Percentiles rank a stretch among this genome's conserved stretches.
Evolutionary conservation across 1,140 invertebrate species (phyloP).

Genomic region (Nephotettix cincticeps): DNA sequence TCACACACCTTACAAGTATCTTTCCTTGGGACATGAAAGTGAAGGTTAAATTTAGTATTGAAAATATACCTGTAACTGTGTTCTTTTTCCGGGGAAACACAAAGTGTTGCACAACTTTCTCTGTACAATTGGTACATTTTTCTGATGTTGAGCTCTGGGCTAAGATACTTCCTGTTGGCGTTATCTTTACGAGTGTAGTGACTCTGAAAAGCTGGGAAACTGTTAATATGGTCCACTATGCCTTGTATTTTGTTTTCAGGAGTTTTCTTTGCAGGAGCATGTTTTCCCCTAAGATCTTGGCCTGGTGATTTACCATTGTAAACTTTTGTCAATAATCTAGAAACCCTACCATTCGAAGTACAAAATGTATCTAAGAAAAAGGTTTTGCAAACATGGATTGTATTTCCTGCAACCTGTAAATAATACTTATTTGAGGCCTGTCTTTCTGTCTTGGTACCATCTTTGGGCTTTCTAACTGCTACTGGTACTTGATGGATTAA

Average conservation of each 20-base stretch:
- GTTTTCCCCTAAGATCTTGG: constrained; percentile 25
- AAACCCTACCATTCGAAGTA: constrained; percentile 26
- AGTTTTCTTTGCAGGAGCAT: constrained; percentile 27
- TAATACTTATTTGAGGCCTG: not conserved
- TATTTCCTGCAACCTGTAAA: constrained; percentile 2
- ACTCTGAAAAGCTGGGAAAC: constrained; percentile 29
- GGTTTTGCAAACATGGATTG: constrained; percentile 30
- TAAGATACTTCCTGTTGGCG: constrained; percentile 28
- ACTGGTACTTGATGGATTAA: not conserved
- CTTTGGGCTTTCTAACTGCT: not conserved
- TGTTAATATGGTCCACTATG: constrained; percentile 31
- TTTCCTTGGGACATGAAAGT: constrained; percentile 24
- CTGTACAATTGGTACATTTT: constrained; percentile 28
- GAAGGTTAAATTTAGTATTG: constrained; percentile 30
- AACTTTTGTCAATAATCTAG: constrained; percentile 26
- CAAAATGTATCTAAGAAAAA: constrained; percentile 30
- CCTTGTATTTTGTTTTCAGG: constrained; percentile 19
- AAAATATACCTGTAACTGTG: constrained; percentile 31
- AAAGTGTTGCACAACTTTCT: not conserved
- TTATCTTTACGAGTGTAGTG: constrained; percentile 31
- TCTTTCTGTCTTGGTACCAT: not conserved
- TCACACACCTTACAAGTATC: constrained; percentile 30
- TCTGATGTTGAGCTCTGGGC: constrained; percentile 23
- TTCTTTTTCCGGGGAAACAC: constrained; percentile 17
- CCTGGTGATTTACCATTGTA: constrained; percentile 22